Conservation (phyloP, 2,797 vertebrate genomes). For the Ispidina picta region DNA sequence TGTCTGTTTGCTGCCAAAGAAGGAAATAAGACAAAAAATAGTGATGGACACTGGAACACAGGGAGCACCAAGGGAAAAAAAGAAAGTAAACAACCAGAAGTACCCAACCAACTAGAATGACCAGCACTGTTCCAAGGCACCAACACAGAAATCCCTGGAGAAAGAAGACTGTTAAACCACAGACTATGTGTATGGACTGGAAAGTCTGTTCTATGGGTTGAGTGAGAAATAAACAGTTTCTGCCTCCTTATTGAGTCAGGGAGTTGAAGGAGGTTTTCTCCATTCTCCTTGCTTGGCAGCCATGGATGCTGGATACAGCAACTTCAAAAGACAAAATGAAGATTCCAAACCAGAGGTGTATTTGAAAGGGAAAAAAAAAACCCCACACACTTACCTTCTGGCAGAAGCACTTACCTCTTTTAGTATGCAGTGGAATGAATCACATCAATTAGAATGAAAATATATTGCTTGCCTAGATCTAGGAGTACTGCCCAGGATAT, state of each 20-base stretch:
- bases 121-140: background rate
- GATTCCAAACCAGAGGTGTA: background rate
- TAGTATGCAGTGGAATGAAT: background rate
- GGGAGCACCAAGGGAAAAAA: background rate
- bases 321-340: background rate
- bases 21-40: background rate
- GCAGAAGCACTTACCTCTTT: slow-evolving; percentile 11
- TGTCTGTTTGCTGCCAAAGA: background rate
- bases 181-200: background rate
- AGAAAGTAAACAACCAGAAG: background rate
- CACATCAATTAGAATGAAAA: background rate
- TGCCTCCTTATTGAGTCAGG: background rate
- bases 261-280: background rate
- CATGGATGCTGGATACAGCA: background rate
- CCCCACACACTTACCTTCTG: slow-evolving; percentile 25
- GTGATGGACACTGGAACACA: background rate
- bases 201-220: background rate
- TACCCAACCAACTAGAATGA: background rate
- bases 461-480: background rate
- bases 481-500: background rate
- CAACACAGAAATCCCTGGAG: background rate
- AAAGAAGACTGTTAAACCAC: background rate
- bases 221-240: background rate
- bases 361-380: background rate
- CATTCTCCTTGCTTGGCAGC: background rate